Evolutionary conservation across 1,140 invertebrate genomes (phyloP).

Genomic region (Zaprionus ornatus): DNA sequence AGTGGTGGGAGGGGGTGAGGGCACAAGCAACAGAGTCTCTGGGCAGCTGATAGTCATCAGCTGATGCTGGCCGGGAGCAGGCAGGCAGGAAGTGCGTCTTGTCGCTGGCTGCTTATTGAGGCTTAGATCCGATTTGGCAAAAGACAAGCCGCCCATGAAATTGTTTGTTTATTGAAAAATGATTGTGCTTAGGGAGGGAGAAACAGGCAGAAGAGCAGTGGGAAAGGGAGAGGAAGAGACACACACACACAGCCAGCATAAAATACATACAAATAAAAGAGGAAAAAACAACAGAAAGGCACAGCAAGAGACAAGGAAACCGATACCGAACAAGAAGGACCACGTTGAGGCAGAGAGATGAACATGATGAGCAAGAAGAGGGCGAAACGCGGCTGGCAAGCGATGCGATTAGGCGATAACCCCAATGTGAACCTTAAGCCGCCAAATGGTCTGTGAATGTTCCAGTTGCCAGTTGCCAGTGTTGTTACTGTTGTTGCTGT

Average conservation of each 20-base stretch:
- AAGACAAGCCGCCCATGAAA: slow-evolving; percentile 81
- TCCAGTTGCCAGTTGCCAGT: slow-evolving; percentile 60
- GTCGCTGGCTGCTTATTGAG: slow-evolving; percentile 80
- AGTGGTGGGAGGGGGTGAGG: too few species aligned
- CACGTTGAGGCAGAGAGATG: not conserved
- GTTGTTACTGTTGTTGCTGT: slow-evolving; percentile 9
- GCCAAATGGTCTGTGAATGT: slow-evolving; percentile 81
- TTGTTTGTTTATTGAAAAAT: slow-evolving; percentile 83
- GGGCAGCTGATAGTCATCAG: slow-evolving; percentile 62
- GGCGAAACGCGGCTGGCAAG: slow-evolving; percentile 48
- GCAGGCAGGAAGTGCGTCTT: slow-evolving; percentile 72
- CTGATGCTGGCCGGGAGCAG: slow-evolving; percentile 14
- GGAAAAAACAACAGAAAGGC: slow-evolving; percentile 28
- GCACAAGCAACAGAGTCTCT: slow-evolving; percentile 45
- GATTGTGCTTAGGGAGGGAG: slow-evolving; percentile 54
- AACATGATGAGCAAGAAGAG: slow-evolving; percentile 2
- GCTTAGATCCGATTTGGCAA: slow-evolving; percentile 80
- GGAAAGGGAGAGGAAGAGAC: not conserved
- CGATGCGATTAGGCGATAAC: slow-evolving; percentile 81
- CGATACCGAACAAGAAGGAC: slow-evolving; percentile 17
- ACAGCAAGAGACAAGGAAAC: slow-evolving; percentile 26
- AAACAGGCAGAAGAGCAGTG: too few species aligned
- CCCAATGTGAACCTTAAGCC: slow-evolving; percentile 77
- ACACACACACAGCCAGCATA: not conserved
- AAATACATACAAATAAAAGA: slow-evolving; percentile 24